Evolutionary conservation across 2,113 vertebrate species (phyloP), one percentile per base, ranked within the genome.

Genomic region (Aythya baeri): DNA sequence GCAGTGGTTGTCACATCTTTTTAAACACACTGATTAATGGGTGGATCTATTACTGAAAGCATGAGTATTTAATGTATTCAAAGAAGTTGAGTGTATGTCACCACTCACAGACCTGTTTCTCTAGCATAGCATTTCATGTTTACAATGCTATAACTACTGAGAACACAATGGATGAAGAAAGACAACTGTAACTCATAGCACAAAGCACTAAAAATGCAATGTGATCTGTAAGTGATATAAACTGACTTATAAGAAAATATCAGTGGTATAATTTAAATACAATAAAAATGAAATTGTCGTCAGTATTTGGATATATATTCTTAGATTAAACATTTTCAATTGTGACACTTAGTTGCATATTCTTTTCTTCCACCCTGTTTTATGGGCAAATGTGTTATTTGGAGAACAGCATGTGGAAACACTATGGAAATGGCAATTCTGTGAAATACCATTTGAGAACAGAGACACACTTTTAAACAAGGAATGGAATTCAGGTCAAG

Each of bases 401-500:
- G 62, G 82, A 91, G 89, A 89, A 92, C 79, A 86, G 91, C 93
- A 80, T 93, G 88, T 93, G 87, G 91, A 97, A 94, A 96, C 88
- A 50, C 88, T 95, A 92, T 94, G 93, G 95, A 96, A 96, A 91
- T 92, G 92, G 88, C 89, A 90, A 88, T 94, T 93, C 91, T 91
- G 73, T 97, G 94, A 93, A 97, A 91, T 92, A 91, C 91, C 46
- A 63, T 96, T 97, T 93, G 94, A 97, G 94, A 95, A 92, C 77
- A 83, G 94, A 96, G 84, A 88, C 93, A 90, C 92, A 95, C 79
- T 96, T 95, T 97, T 96, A 89, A 92, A 97, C 95, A 94, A 88
- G 93, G 95, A 93, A 95, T 91, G 83, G 88, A 93, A 95, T 92
- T 94, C 94, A 96, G 96, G 95, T 95, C 95, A 94, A 96, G 96